Evolutionary conservation across 2,113 vertebrate genomes (phyloP).

Genomic region (Rhinogobius similis): DNA sequence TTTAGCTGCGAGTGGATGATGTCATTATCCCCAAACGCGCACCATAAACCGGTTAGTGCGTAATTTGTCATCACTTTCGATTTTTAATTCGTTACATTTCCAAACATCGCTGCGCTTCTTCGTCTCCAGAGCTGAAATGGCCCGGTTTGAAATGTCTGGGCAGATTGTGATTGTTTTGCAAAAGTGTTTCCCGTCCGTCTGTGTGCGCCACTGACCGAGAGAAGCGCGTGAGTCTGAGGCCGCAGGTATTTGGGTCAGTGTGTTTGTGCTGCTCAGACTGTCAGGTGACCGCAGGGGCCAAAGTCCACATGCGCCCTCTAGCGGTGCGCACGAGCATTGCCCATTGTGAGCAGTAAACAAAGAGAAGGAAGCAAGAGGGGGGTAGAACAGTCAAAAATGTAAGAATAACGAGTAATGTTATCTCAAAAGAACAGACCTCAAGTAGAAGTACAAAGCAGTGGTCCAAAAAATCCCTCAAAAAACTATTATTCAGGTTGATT

Average conservation of each 20-base stretch:
- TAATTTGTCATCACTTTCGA: background rate
- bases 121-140: background rate
- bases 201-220: slow-evolving; percentile 30
- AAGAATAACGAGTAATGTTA: no score
- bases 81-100: background rate
- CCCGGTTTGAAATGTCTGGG: background rate
- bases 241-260: slow-evolving; percentile 70
- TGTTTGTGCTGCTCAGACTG: slow-evolving; percentile 29
- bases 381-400: no score
- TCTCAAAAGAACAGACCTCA: no score
- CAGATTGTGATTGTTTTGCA: background rate
- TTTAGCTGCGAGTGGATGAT: slow-evolving; percentile 14
- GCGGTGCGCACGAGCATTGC: background rate
- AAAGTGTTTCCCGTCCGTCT: background rate
- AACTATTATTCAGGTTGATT: no score
- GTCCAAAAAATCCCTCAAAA: no score
- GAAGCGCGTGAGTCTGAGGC: slow-evolving; percentile 22
- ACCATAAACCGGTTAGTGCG: background rate
- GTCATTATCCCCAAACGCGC: slow-evolving; percentile 14
- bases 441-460: no score
- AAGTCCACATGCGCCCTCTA: slow-evolving; percentile 33
- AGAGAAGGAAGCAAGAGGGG: no score
- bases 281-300: no score
- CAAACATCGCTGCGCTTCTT: background rate
- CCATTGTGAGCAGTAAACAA: no score